phyloP scores from a whole-genome alignment of 2,797 vertebrate genomes.

The Chaetodon trifasciatus region DNA sequence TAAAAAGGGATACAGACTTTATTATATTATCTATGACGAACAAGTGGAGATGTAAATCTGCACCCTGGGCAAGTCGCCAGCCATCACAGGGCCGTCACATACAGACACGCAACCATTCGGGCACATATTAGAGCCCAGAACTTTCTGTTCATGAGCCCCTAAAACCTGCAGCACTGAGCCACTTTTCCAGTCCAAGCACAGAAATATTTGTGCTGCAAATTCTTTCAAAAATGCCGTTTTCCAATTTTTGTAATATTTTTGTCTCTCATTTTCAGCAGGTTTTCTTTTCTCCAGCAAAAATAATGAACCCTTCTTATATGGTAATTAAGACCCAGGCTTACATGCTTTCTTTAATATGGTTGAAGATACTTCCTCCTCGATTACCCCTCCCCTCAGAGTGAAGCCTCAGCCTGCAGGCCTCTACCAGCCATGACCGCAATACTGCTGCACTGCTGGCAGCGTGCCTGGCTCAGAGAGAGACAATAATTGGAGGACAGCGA shows the following conservation, averaged over 20 bases:
- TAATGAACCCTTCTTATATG: neutral
- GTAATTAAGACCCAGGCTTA: neutral
- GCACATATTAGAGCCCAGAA: neutral
- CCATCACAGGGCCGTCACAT: neutral
- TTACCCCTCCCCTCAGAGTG: conserved; percentile 23
- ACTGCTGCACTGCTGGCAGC: conserved; percentile 64
- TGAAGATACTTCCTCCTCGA: conserved; percentile 10
- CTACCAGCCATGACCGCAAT: conserved; percentile 40
- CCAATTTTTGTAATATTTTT: neutral
- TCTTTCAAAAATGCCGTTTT: neutral
- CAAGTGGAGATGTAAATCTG: neutral
- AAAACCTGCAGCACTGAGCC: neutral
- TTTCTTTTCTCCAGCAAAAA: neutral
- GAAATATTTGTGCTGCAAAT: neutral
- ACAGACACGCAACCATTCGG: neutral
- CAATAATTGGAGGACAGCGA: conserved; percentile 56
- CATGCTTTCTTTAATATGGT: conserved; percentile 4
- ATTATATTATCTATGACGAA: conserved; percentile 8
- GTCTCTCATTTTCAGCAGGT: neutral
- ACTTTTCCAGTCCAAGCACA: neutral
- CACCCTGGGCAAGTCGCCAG: rapidly evolving
- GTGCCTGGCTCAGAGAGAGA: conserved; percentile 47
- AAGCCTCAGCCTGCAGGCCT: conserved; percentile 33
- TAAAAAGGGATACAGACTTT: neutral
- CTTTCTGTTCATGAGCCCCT: neutral